Evolutionary conservation across 2,888 invertebrate species (phyloP).

Genomic region (Ellobium chinense): DNA sequence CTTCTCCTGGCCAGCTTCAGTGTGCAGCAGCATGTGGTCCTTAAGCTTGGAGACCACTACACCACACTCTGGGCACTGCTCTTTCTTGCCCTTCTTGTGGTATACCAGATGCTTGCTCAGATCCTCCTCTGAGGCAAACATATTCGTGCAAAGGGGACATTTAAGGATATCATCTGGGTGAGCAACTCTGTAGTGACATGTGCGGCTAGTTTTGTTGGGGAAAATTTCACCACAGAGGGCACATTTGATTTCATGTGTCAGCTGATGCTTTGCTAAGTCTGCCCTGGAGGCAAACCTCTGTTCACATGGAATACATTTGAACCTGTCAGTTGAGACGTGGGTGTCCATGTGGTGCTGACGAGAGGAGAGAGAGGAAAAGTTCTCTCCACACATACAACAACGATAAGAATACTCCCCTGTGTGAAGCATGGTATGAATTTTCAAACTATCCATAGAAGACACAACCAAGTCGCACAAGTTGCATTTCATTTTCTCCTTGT

Average conservation of each 20-base stretch:
- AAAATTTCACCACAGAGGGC: conserved; percentile 40
- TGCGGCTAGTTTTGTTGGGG: conserved; percentile 44
- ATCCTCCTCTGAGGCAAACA: conserved; percentile 35
- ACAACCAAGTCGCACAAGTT: conserved; percentile 39
- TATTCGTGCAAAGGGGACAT: conserved; percentile 36
- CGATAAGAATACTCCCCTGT: conserved; percentile 43
- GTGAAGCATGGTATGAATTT: conserved; percentile 43
- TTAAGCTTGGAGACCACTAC: conserved; percentile 43
- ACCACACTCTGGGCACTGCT: conserved; percentile 46
- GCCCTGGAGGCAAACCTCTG: conserved; percentile 40
- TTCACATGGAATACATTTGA: conserved; percentile 36
- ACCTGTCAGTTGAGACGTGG: conserved; percentile 29
- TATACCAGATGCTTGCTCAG: conserved; percentile 39
- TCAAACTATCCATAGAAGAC: conserved; percentile 44
- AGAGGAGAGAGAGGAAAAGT: conserved; percentile 38
- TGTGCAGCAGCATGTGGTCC: conserved; percentile 44
- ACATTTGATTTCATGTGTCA: conserved; percentile 41
- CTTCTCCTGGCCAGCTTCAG: conserved; percentile 3
- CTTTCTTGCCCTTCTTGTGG: conserved; percentile 38
- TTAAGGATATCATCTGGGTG: conserved; percentile 35
- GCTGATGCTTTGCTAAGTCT: conserved; percentile 42
- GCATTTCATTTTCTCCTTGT: conserved; percentile 44
- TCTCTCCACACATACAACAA: conserved; percentile 40
- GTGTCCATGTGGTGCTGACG: conserved; percentile 41
- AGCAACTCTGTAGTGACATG: conserved; percentile 34